A percentile compares a stretch with the other conserved stretches of the same genome.
phyloP scores from a whole-genome alignment of 2,888 invertebrate species.

The Brachynemurus nebulosus region DNA sequence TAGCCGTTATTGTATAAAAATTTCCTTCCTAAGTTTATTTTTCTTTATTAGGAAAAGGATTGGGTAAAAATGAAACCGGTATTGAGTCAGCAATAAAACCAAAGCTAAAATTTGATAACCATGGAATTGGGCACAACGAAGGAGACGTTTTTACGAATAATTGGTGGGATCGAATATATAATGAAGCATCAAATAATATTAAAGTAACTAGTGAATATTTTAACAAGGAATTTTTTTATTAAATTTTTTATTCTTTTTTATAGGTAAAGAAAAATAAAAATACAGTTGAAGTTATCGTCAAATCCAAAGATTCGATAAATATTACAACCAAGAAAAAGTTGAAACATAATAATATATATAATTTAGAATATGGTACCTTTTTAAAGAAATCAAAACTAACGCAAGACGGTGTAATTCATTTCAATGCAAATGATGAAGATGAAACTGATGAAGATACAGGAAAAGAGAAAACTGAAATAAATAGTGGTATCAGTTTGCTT shows the following conservation, averaged over 20 bases:
- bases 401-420: conserved; percentile 27
- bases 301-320: conserved; percentile 24
- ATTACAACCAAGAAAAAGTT: conserved; percentile 28
- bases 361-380: conserved; percentile 32
- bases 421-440: conserved; percentile 14
- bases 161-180: conserved; percentile 74
- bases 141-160: conserved; percentile 63
- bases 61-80: conserved; percentile 69
- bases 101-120: conserved; percentile 62
- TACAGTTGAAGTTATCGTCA: conserved; percentile 21
- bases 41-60: conserved; percentile 61
- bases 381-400: conserved; percentile 33
- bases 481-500: conserved; percentile 25
- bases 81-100: conserved; percentile 65
- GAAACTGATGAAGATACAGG: conserved; percentile 16
- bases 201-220: too few species aligned
- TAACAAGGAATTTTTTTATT: too few species aligned
- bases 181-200: conserved; percentile 57
- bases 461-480: conserved; percentile 16
- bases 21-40: too few species aligned
- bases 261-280: conserved; percentile 22
- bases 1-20: too few species aligned
- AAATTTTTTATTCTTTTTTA: conserved; percentile 1
- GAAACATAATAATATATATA: conserved; percentile 23
- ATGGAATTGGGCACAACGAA: conserved; percentile 64